Evolutionary conservation across 2,888 invertebrate genomes (phyloP).

Genomic region (Cheilosia impressa): DNA sequence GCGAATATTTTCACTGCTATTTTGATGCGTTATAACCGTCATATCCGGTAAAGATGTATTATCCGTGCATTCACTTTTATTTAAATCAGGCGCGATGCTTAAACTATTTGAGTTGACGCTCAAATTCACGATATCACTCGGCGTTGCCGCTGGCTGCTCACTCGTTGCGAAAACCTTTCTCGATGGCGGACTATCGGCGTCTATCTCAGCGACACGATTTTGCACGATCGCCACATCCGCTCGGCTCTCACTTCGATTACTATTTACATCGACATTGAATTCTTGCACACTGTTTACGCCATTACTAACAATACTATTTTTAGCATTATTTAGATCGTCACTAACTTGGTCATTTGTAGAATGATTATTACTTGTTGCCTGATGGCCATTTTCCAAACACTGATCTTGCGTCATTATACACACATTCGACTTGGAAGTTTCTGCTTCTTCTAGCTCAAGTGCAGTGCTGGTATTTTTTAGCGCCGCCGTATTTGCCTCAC

Average conservation of each 20-base stretch:
- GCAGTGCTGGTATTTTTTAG: constrained; percentile 42
- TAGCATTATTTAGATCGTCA: constrained; percentile 69
- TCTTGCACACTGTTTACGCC: constrained; percentile 65
- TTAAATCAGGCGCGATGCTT: constrained; percentile 20
- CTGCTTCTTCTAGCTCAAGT: constrained; percentile 28
- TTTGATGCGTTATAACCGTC: constrained; percentile 76
- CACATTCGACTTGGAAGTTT: constrained; percentile 55
- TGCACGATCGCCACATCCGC: constrained; percentile 45
- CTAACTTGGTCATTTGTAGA: constrained; percentile 56
- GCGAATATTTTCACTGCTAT: constrained; percentile 75
- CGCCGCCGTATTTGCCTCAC: constrained; percentile 45
- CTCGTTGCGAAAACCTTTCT: constrained; percentile 33
- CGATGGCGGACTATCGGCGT: constrained; percentile 46
- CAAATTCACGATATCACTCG: constrained; percentile 3
- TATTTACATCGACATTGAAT: constrained; percentile 71
- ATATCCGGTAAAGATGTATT: constrained; percentile 46
- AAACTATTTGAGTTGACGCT: constrained; percentile 10
- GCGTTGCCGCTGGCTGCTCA: constrained; percentile 6
- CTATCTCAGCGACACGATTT: constrained; percentile 41
- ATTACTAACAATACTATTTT: constrained; percentile 65
- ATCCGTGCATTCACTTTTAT: constrained; percentile 22
- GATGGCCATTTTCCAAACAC: constrained; percentile 61
- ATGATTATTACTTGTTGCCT: constrained; percentile 48
- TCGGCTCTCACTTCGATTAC: constrained; percentile 43
- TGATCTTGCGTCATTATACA: constrained; percentile 69